Evolutionary conservation across 2,797 vertebrate genomes (phyloP).

Genomic region (Silurus aristotelis): DNA sequence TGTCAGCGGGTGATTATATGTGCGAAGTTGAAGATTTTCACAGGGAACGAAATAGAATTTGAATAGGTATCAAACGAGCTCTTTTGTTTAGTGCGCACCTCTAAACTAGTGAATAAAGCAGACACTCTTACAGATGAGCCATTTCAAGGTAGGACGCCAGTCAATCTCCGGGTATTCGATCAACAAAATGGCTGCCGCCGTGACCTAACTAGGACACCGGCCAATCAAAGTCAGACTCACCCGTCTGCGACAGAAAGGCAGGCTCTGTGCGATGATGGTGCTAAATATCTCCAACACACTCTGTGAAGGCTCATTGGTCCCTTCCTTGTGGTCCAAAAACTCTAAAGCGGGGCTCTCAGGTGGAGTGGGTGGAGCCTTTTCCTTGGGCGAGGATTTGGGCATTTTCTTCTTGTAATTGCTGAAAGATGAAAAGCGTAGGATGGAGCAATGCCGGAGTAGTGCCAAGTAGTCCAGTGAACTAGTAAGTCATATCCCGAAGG

Average conservation of each 20-base stretch:
- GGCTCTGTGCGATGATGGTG: conserved; percentile 95
- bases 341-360: conserved; percentile 80
- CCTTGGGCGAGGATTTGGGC: conserved; percentile 80
- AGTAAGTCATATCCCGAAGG: conserved; percentile 33
- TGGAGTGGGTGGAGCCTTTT: conserved; percentile 72
- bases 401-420: conserved; percentile 79
- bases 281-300: conserved; percentile 97
- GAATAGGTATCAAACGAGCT: not conserved
- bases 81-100: not conserved
- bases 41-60: not conserved
- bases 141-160: not conserved
- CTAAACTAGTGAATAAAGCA: not conserved
- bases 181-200: conserved; percentile 4
- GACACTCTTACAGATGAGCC: not conserved
- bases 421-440: conserved; percentile 73
- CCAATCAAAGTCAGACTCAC: conserved; percentile 77
- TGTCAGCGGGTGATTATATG: no score
- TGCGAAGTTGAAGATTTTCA: not conserved
- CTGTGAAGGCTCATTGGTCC: conserved; percentile 83
- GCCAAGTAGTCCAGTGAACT: conserved; percentile 53
- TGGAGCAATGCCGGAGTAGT: conserved; percentile 82
- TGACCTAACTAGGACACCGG: not conserved
- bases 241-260: conserved; percentile 95
- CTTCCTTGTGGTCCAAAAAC: conserved; percentile 80
- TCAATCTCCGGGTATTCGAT: not conserved